Evolutionary conservation across 2,797 vertebrate genomes (phyloP), one percentile per base, ranked within the genome.

Genomic region (Anguilla marmorata): DNA sequence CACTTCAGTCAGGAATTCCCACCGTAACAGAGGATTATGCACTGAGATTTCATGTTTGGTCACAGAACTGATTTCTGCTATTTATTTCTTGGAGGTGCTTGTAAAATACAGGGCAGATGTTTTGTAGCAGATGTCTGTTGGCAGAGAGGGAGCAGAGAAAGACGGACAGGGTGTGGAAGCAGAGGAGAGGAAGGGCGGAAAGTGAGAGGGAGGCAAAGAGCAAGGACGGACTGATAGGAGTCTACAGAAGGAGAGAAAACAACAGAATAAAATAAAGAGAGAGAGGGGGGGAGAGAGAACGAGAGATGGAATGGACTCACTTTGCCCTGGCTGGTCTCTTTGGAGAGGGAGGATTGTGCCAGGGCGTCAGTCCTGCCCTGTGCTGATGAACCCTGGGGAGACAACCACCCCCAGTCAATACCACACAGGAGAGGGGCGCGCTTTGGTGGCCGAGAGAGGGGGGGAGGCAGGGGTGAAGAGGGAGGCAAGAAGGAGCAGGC

Each of bases 371-470:
- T 92, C 95, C 95, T 96, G 95, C 94, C 95, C 93, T 92, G 93
- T 93, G 93, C 91, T 92, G 95, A 94, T 90, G 95, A 94, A 87
- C 95, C 95, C 96, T 96, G 94, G 88, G 91, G 93, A 95, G 93
- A 95, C 92, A 95, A 95, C 90, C 92, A 94, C 85, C 93, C 90
- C 92, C 91, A 79, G 92, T 95, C 93, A 96, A 92, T 92, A 93
- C 90, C 94, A 89, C 79, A 88, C 79, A 85, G 79, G 60, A 54
- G 86, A 88, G 86, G 30, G 58, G 11, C 63, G 12, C n/a, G 54
- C 54, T 2, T 19, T 56, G 54, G 54, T 60, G 69, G 56, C 83
- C 48, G 76, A 87, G 56, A 48, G 74, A n/a, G 33, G 54, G 60
- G 27, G 14, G 80, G 37, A 30, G 83, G 54, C 5, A 45, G 84